Evolutionary conservation across 2,113 vertebrate genomes (phyloP).

Genomic region (Periophthalmodon schlosseri): DNA sequence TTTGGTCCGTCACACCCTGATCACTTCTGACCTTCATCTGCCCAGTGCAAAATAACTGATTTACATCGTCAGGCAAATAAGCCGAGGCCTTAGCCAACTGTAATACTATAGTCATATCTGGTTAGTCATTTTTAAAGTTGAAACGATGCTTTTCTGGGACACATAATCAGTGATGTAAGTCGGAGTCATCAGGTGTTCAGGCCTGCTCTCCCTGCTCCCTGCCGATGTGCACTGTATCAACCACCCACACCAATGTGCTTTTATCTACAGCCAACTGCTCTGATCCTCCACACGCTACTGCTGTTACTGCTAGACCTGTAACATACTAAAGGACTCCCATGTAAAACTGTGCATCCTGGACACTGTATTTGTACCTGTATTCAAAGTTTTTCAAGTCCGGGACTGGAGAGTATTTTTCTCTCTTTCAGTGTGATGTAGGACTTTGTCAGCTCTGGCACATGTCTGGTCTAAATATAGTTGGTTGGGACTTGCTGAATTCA

Average conservation of each 20-base stretch:
- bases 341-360: constrained; percentile 15
- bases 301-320: constrained; percentile 9
- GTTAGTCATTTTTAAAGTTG: constrained; percentile 49
- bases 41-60: constrained; percentile 54
- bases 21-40: constrained; percentile 63
- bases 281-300: constrained; percentile 29
- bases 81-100: constrained; percentile 27
- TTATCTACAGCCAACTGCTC: constrained; percentile 41
- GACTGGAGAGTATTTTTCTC: constrained; percentile 6
- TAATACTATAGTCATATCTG: constrained; percentile 55
- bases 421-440: constrained; percentile 6
- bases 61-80: constrained; percentile 55
- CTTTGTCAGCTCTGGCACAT: constrained; percentile 8
- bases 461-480: constrained; percentile 8
- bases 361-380: constrained; percentile 1
- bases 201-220: constrained; percentile 48
- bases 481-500: background rate
- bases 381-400: constrained; percentile 19
- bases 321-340: constrained; percentile 9
- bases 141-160: constrained; percentile 56
- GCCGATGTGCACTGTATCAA: constrained; percentile 42
- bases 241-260: constrained; percentile 54
- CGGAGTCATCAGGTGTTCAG: constrained; percentile 58
- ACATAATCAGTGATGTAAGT: constrained; percentile 52
- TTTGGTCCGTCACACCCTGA: constrained; percentile 48